Conservation (phyloP, 2,888 invertebrate species). For the Plagiodera versicolora region DNA sequence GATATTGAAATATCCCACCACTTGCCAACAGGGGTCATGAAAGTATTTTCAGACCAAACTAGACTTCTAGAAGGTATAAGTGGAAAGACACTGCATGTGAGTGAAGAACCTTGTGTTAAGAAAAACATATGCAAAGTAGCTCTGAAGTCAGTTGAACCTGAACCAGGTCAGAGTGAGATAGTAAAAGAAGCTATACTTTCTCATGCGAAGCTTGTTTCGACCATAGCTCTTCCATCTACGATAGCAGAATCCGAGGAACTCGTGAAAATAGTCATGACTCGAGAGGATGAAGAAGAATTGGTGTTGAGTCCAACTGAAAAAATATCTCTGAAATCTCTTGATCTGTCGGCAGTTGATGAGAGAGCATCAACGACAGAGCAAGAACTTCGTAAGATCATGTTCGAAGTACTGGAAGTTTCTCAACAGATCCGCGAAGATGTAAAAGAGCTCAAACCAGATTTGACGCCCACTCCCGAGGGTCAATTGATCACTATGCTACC, state of each 20-base stretch:
- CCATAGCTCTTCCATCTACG: slow-evolving; percentile 43
- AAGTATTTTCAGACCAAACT: slow-evolving; percentile 26
- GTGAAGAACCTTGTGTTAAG: slow-evolving; percentile 34
- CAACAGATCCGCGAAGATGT: slow-evolving; percentile 57
- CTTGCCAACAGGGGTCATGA: slow-evolving; percentile 15
- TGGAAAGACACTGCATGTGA: slow-evolving; percentile 27
- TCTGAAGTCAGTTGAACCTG: background rate
- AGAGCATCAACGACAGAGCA: slow-evolving; percentile 33
- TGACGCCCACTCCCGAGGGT: slow-evolving; percentile 58
- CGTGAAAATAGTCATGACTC: slow-evolving; percentile 23
- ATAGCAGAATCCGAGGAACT: slow-evolving; percentile 31
- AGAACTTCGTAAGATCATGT: slow-evolving; percentile 54
- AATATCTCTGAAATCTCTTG: slow-evolving; percentile 29
- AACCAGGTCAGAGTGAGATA: slow-evolving; percentile 27
- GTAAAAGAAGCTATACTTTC: slow-evolving; percentile 44
- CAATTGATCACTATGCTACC: slow-evolving; percentile 48
- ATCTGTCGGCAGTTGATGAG: slow-evolving; percentile 25
- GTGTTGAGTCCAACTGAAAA: slow-evolving; percentile 12
- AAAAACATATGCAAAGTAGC: slow-evolving; percentile 5
- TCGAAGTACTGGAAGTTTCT: slow-evolving; percentile 56
- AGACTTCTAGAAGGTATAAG: slow-evolving; percentile 34
- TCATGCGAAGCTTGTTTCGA: slow-evolving; percentile 45
- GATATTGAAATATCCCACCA: background rate
- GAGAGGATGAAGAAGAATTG: slow-evolving; percentile 10
- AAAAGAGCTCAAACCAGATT: slow-evolving; percentile 57